Conservation (phyloP, 2,888 invertebrate species). For the Hydrotaea cyrtoneurina region DNA sequence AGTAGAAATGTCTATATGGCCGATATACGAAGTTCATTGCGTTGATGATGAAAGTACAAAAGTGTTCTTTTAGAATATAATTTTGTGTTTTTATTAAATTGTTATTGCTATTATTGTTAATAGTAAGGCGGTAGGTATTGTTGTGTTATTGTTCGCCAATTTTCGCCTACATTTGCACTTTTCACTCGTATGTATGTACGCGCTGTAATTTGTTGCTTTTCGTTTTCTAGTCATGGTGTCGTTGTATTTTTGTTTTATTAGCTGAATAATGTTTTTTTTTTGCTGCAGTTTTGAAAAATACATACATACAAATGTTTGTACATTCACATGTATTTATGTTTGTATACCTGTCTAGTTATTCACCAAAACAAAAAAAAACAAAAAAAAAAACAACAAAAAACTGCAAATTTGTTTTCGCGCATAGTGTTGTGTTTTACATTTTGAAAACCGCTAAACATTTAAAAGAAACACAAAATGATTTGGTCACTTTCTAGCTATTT, state of each 20-base stretch:
- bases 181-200: slow-evolving; percentile 10
- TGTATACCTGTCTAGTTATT: neutral
- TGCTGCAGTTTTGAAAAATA: slow-evolving; percentile 4
- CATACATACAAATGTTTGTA: neutral
- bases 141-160: neutral
- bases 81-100: too few species aligned
- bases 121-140: neutral
- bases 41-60: neutral
- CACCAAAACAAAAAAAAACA: too few species aligned
- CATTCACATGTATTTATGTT: neutral
- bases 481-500: slow-evolving; percentile 56
- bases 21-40: too few species aligned
- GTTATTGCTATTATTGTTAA: slow-evolving; percentile 17
- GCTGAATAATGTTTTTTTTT: slow-evolving; percentile 18
- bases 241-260: slow-evolving; percentile 21
- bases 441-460: slow-evolving; percentile 25
- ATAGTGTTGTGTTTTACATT: slow-evolving; percentile 32
- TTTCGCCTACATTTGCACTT: slow-evolving; percentile 50
- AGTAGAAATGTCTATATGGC: too few species aligned
- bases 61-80: neutral
- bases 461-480: slow-evolving; percentile 30
- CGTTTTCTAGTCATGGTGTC: slow-evolving; percentile 17
- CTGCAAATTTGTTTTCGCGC: neutral
- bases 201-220: neutral
- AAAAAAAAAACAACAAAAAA: neutral